Evolutionary conservation across 1,140 invertebrate genomes (phyloP), one percentile per base, ranked within the genome.

Genomic region (Bombus breviceps): DNA sequence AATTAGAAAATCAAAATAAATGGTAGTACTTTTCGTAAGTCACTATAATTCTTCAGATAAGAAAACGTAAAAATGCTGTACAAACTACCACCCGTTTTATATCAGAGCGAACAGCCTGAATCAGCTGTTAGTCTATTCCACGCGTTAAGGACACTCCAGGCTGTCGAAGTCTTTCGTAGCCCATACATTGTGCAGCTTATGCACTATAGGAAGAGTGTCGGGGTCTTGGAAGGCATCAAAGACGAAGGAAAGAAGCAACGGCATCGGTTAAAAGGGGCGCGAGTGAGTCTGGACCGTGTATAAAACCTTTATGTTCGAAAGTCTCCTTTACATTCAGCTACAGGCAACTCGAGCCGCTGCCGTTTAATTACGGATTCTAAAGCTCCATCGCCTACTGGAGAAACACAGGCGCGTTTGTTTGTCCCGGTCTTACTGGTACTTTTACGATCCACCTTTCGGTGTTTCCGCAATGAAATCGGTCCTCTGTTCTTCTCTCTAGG

Each of bases 341-440:
- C 32, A 28, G 88, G 83, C 78, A 77, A 85, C 81, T 77, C 69
- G 71, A 88, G 77, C 87, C 74, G 81, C n/a, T 83, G 84, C 73
- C 88, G 90, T 92, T 92, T 92, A 92, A 92, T 92, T 92, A 92
- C 91, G 74, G 86, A 91, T 92, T 92, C 91, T 91, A 90, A 91
- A 89, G 89, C 90, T 83, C 74, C 73, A 89, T 88, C 85, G 79
- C 82, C 84, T 81, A 79, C 85, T 77, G 53, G 53, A 62, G 72
- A 77, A 82, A 86, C 86, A 86, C 80, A 25, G 76, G 47, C 72
- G 68, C 82, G 64, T 90, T 90, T 81, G 83, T 87, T 85, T 91
- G 80, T 86, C 81, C 76, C 84, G 59, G 43, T 85, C 89, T 91
- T 92, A 92, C 91, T 87, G 89, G 86, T 75, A 87, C 88, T 92